Evolutionary conservation across 1,140 invertebrate species (phyloP).

Genomic region (Rhizoglyphus robini): DNA sequence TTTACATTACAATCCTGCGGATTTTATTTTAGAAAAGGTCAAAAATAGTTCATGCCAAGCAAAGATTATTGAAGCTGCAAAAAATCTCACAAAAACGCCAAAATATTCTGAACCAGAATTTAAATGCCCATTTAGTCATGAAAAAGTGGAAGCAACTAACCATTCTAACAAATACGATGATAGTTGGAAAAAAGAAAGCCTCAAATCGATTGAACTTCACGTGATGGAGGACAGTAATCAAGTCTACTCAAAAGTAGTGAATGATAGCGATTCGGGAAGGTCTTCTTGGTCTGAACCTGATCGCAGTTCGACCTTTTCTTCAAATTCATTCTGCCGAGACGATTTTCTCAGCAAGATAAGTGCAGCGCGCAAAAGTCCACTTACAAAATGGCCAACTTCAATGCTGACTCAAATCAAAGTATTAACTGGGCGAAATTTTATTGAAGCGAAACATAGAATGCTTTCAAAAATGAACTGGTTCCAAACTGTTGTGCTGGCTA

Average conservation of each 20-base stretch:
- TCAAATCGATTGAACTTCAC: background rate
- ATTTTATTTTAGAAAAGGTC: slow-evolving; percentile 50
- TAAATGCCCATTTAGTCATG: too few species aligned
- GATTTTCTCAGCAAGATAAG: background rate
- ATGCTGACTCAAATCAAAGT: slow-evolving; percentile 66
- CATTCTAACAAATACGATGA: background rate
- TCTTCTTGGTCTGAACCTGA: slow-evolving; percentile 54
- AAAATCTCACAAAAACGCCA: background rate
- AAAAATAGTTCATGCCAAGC: slow-evolving; percentile 54
- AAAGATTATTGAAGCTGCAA: slow-evolving; percentile 50
- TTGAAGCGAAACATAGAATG: slow-evolving; percentile 59
- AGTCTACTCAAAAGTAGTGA: slow-evolving; percentile 15
- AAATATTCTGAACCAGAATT: too few species aligned
- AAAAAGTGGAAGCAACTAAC: background rate
- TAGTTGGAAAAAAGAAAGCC: background rate
- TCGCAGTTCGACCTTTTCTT: slow-evolving; percentile 43
- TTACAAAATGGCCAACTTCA: slow-evolving; percentile 53
- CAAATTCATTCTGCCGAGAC: slow-evolving; percentile 40
- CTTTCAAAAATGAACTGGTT: slow-evolving; percentile 65
- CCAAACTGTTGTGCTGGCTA: slow-evolving; percentile 55
- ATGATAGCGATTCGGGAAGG: slow-evolving; percentile 49
- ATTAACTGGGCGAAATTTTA: slow-evolving; percentile 61
- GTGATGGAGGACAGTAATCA: background rate
- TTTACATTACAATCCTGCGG: slow-evolving; percentile 69
- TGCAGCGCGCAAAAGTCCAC: background rate